phyloP scores from a whole-genome alignment of 2,888 invertebrate species.

The Arrhopalites spinosus region DNA sequence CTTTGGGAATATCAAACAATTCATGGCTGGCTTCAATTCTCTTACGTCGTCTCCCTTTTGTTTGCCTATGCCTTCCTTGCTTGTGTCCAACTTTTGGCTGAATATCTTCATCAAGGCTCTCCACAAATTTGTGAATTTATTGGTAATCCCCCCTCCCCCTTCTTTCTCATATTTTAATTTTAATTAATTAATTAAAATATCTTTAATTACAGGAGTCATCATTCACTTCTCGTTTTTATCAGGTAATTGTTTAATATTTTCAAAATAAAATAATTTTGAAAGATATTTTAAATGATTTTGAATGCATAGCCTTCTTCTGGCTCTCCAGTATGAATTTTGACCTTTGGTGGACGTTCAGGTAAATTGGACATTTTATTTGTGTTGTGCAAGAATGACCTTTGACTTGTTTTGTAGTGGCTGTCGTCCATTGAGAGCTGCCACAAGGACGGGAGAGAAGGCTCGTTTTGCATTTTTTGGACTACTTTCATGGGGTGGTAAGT shows the following conservation, averaged over 20 bases:
- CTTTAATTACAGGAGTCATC: slow-evolving; percentile 71
- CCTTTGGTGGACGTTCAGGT: slow-evolving; percentile 93
- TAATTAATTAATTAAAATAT: not conserved
- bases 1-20: slow-evolving; percentile 56
- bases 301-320: slow-evolving; percentile 92
- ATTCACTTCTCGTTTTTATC: slow-evolving; percentile 88
- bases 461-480: slow-evolving; percentile 48
- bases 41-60: slow-evolving; percentile 51
- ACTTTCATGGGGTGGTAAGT: slow-evolving; percentile 54
- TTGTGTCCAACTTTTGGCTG: slow-evolving; percentile 49
- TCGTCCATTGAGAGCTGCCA: slow-evolving; percentile 52
- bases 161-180: not conserved
- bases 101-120: slow-evolving; percentile 46
- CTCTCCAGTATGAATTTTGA: slow-evolving; percentile 93
- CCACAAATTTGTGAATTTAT: slow-evolving; percentile 51
- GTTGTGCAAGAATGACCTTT: too few relatives aligned
- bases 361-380: too few relatives aligned
- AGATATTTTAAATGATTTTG: too few relatives aligned
- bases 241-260: too few relatives aligned
- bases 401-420: too few relatives aligned
- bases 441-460: slow-evolving; percentile 54
- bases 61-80: slow-evolving; percentile 51
- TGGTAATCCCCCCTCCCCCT: slow-evolving; percentile 38
- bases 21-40: slow-evolving; percentile 55
- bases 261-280: too few relatives aligned